Base-by-base conservation (phyloP, 2,113 vertebrate species). In the Sakesphorus luctuosus region DNA sequence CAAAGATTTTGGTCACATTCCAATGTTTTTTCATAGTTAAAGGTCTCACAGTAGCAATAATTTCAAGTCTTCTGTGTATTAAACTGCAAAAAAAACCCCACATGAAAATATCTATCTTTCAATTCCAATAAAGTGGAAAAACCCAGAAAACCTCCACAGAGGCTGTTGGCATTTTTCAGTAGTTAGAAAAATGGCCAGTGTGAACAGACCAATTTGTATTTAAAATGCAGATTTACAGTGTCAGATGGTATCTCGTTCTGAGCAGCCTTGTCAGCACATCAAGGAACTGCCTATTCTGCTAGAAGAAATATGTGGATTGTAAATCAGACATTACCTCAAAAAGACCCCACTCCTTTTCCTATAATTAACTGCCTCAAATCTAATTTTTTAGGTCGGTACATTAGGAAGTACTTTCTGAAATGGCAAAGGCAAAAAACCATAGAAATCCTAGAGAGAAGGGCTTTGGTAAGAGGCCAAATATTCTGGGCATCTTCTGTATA, bases 41-140 rank as follows among this genome's bases (percentile, higher is more conserved):
- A 67, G 16, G 65, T 93, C 75, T 96, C 89, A 68, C 43, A 77
- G 72, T 94, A 91, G 76, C 72, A 91, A 75, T 91, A 84, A 93
- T 80, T 91, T 93, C n/a, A 93, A 81, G 66, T 89, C 61, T 96
- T 80, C 87, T 90, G 46, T 86, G 65, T 86, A 94, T 93, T 88
- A 73, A 89, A 50, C 81, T 88, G 24, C 23, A 28, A 78, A 47
- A 80, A 92, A 91, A 53, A 33, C 1, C 13, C 24, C 25, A 47
- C 81, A 90, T 76, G 67, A 97, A 96, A 78, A 72, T 66, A 84
- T 49, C 24, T 80, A 35, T 77, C 68, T 93, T 92, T 94, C 89
- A 87, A 55, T 83, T 91, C 36, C 62, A 91, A 91, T 90, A 82
- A 90, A 35, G 6, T 44, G 29, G 49, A 73, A 86, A 69, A 72